Base-by-base conservation (phyloP, 1,140 invertebrate genomes). In the Lepidurus arcticus region DNA sequence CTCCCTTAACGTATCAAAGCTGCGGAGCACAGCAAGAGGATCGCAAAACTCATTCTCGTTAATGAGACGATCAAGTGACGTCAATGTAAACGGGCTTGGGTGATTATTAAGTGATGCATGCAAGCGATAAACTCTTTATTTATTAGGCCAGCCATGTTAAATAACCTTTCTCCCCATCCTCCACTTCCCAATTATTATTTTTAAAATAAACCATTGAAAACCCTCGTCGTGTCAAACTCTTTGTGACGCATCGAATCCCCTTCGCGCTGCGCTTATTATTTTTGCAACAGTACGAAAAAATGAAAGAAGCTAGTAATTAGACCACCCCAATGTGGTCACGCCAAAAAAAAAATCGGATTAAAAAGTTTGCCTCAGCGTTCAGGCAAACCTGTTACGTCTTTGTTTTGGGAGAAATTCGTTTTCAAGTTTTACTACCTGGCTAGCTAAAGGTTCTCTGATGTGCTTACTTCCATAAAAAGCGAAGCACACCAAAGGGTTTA, bases 41-140 rank as follows among this genome's bases (percentile, higher is more conserved):
- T 65, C 53, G 16, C 21, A 65, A 65, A 65, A 65, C 53, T 65
- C 53, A 65, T 65, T 65, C 53, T 65, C 53, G 21, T 65, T 65
- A 65, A 65, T 65, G 53, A 65, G 53, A 65, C 53, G 53, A 65
- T 65, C n/a, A 65, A 65, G 53, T 65, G 53, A 65, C 53, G 53
- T 65, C 53, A 65, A 65, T 65, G 53, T 65, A 21, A 65, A 21
- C 53, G 16, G 53, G 53, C 53, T 65, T 7, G 53, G 53, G 16
- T 65, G 53, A 65, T 65, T 65, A 65, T 65, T 65, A 65, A 65
- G 53, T 65, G 53, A 65, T 65, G 53, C 53, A 16, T 65, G 53
- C 21, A 65, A 65, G 53, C 53, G 53, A 65, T 65, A 65, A 65
- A 65, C 53, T 21, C 53, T 34, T 65, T 65, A 65, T 65, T 65